A percentile compares a stretch with the other conserved stretches of the same genome.
Conservation (phyloP, 2,797 vertebrate species). For the Crocidura indochinensis region DNA sequence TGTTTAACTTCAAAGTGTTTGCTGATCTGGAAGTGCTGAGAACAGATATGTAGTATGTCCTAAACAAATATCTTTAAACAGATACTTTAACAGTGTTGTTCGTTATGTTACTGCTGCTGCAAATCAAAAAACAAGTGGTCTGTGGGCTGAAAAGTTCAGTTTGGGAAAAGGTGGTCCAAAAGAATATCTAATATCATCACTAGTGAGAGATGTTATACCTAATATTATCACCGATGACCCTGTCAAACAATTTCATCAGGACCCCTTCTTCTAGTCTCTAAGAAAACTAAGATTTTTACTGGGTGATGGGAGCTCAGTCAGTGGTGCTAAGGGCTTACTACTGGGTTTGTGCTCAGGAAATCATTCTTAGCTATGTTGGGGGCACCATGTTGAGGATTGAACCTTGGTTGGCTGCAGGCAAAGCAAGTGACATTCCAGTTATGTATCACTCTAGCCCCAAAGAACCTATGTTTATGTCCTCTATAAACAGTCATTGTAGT, state of each 20-base stretch:
- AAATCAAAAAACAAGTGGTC: not conserved
- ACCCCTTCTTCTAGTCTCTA: not conserved
- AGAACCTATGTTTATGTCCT: no score
- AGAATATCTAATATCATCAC: not conserved
- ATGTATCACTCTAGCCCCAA: no score
- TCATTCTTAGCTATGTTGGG: no score
- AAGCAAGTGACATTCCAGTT: no score
- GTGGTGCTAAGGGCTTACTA: no score
- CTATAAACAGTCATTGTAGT: no score
- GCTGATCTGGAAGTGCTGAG: not conserved
- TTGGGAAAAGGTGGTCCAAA: not conserved
- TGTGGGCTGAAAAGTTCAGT: not conserved
- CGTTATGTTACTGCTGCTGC: no score
- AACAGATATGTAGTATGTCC: not conserved
- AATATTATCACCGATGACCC: not conserved
- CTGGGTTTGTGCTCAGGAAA: no score
- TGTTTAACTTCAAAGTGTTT: no score
- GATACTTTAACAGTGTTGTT: no score
- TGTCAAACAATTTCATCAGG: not conserved
- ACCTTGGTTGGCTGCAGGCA: no score
- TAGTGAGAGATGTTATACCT: not conserved
- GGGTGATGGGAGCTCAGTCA: not conserved
- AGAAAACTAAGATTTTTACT: not conserved
- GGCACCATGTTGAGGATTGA: no score
- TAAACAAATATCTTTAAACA: not conserved